Evolutionary conservation across 1,140 invertebrate species (phyloP).

Genomic region (Paraescarpia echinospica): DNA sequence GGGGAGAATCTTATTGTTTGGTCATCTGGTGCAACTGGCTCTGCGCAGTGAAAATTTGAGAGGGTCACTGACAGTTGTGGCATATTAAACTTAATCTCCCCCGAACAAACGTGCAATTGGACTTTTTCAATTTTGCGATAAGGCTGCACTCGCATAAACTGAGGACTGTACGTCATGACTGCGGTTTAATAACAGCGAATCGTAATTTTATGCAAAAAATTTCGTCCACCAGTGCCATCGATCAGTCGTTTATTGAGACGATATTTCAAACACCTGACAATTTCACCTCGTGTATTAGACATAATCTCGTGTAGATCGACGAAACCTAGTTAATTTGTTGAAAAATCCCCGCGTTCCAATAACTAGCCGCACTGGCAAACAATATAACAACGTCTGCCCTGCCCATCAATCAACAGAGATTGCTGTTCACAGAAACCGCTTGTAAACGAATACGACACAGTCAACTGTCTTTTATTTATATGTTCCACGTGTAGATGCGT

Average conservation of each 20-base stretch:
- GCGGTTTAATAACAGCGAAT: neutral
- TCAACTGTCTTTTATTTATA: neutral
- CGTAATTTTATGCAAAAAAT: neutral
- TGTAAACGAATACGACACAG: neutral
- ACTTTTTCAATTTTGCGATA: neutral
- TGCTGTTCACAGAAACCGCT: neutral
- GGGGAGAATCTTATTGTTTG: neutral
- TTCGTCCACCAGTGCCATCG: neutral
- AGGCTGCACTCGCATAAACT: neutral
- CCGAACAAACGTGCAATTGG: neutral
- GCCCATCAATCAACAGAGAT: neutral
- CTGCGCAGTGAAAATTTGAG: neutral
- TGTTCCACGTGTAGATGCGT: neutral
- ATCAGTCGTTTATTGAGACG: neutral
- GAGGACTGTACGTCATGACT: neutral
- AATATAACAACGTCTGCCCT: neutral
- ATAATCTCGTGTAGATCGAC: neutral
- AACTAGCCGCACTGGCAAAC: neutral
- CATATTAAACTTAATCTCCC: neutral
- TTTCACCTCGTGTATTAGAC: neutral
- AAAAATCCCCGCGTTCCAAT: neutral
- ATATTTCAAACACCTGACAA: neutral
- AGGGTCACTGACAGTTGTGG: neutral
- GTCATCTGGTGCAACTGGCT: neutral
- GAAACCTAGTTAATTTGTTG: neutral